phyloP scores from a whole-genome alignment of 2,797 vertebrate genomes.

The Helicolenus hilgendorfi region DNA sequence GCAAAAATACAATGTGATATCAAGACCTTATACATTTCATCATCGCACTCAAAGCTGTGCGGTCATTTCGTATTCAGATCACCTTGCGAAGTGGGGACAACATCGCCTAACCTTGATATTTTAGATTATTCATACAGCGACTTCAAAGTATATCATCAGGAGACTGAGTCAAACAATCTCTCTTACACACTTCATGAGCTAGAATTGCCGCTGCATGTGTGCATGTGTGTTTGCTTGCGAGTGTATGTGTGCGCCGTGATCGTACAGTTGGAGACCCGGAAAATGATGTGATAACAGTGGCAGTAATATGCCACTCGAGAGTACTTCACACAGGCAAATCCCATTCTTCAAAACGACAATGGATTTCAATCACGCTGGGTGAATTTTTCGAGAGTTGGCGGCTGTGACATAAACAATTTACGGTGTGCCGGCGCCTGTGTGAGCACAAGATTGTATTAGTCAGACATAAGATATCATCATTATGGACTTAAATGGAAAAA shows the following conservation, averaged over 20 bases:
- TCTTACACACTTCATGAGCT: conserved; percentile 68
- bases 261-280: conserved; percentile 57
- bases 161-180: conserved; percentile 73
- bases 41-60: conserved; percentile 52
- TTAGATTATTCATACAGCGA: conserved; percentile 61
- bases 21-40: conserved; percentile 73
- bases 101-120: conserved; percentile 58
- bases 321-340: conserved; percentile 70
- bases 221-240: conserved; percentile 4
- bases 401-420: conserved; percentile 77
- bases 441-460: conserved; percentile 59
- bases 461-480: conserved; percentile 67
- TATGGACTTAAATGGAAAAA: conserved; percentile 56
- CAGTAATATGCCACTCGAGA: conserved; percentile 71
- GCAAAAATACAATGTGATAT: conserved; percentile 63
- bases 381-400: conserved; percentile 64
- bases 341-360: conserved; percentile 77
- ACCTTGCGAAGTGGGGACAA: conserved; percentile 42
- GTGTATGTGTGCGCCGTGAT: conserved; percentile 10
- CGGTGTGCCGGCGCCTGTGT: conserved; percentile 9
- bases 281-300: conserved; percentile 72
- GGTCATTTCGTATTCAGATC: conserved; percentile 75
- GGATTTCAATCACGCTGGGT: conserved; percentile 76
- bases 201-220: conserved; percentile 32
- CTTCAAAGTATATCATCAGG: conserved; percentile 64